Conservation (phyloP, 2,888 invertebrate species). For the Halictus ligatus region DNA sequence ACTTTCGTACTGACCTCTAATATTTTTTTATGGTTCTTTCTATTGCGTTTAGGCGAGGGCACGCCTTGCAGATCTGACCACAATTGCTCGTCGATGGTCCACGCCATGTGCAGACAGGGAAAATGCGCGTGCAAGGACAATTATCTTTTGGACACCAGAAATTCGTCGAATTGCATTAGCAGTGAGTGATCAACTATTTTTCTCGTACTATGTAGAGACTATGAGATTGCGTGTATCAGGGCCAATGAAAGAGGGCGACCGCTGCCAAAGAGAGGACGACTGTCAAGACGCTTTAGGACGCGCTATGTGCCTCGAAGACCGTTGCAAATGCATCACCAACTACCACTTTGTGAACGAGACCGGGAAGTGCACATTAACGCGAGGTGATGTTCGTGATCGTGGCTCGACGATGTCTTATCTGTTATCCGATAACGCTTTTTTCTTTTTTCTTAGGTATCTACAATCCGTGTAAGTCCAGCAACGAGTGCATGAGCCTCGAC, state of each 20-base stretch:
- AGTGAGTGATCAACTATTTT: constrained; percentile 61
- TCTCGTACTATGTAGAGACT: too few relatives aligned
- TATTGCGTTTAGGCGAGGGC: constrained; percentile 55
- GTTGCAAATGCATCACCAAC: constrained; percentile 67
- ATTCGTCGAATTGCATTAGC: constrained; percentile 75
- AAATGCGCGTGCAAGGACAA: constrained; percentile 71
- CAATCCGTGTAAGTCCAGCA: constrained; percentile 57
- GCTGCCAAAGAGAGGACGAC: constrained; percentile 72
- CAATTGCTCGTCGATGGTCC: constrained; percentile 70
- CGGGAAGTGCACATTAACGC: constrained; percentile 61
- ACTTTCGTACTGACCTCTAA: too few relatives aligned
- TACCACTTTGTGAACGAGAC: constrained; percentile 70
- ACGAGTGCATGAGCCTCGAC: constrained; percentile 64
- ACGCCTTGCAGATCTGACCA: constrained; percentile 55
- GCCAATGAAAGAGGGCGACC: constrained; percentile 66
- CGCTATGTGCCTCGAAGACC: constrained; percentile 68
- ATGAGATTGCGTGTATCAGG: constrained; percentile 55
- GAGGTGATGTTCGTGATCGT: constrained; percentile 56
- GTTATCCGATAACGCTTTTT: neutral
- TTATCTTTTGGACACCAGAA: constrained; percentile 71
- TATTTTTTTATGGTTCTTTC: neutral
- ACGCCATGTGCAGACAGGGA: constrained; percentile 72
- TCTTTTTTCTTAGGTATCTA: constrained; percentile 63
- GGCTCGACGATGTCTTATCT: neutral
- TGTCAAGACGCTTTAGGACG: constrained; percentile 70